Conservation (phyloP, 2,797 vertebrate genomes). For the Syndactyla subalaris region DNA sequence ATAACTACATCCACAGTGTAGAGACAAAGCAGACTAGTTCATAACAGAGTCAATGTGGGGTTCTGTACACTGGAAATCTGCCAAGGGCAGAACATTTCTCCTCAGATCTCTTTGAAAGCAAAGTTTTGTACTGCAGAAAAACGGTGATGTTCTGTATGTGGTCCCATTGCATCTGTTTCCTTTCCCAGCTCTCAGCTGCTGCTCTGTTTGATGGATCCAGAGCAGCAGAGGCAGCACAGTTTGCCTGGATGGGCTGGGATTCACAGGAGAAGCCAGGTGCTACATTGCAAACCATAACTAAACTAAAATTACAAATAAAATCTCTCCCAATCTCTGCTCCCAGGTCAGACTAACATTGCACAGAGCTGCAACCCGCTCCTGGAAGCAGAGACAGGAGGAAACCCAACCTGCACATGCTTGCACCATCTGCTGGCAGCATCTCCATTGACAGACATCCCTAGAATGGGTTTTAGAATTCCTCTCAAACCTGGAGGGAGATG, state of each 20-base stretch:
- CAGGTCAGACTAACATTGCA: neutral
- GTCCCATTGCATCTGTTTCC: neutral
- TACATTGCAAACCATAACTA: neutral
- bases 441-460: neutral
- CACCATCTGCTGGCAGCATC: slow-evolving; percentile 49
- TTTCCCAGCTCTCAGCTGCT: neutral
- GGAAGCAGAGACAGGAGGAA: neutral
- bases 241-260: neutral
- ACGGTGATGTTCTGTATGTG: neutral
- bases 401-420: neutral
- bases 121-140: neutral
- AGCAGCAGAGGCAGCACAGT: neutral
- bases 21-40: neutral
- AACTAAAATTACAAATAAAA: neutral
- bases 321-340: neutral
- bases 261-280: neutral
- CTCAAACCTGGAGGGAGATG: neutral
- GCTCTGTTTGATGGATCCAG: neutral
- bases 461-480: neutral
- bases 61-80: neutral
- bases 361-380: neutral
- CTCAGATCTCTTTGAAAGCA: neutral
- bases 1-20: neutral
- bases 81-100: neutral
- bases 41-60: rapidly evolving